Base-by-base conservation (phyloP, 2,113 vertebrate species). In the Dendropsophus ebraccatus region DNA sequence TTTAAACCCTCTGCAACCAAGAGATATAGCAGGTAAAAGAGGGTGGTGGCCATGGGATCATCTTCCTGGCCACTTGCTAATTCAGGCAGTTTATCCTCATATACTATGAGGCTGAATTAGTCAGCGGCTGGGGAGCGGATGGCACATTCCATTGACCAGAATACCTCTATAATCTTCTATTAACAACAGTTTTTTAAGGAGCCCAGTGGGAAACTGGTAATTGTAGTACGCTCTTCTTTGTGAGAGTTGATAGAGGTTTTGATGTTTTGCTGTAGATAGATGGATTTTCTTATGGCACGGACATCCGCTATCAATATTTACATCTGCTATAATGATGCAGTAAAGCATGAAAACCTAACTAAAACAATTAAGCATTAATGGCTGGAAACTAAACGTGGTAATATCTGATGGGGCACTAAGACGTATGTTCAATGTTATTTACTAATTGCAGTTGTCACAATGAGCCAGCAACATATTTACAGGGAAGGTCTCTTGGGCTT, bases 361-460 rank as follows among this genome's bases (percentile, higher is more conserved):
- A 82, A 80, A 80, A 67, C 58, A 49, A 50, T 67, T 82, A 69
- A 82, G 80, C n/a, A n/a, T 82, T 82, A 69, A 82, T 69, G 49
- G 58, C 45, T 52, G 45, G 9, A 69, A 69, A 82, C 19, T 70
- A 58, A 81, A 65, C 72, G 49, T 50, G 37, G 21, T 52, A 77
- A 84, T 60, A 77, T 75, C 45, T 84, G 73, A 84, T 77, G 56
- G 47, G 50, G 50, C 50, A 21, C 65, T 80, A 60, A 49, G 76
- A 80, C 50, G 84, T 72, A 86, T 58, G 49, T 86, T 86, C 65
- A 80, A 80, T 79, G 62, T 80, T 80, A 72, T 32, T 86, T 72
- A 72, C 84, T 80, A 86, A 86, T 86, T 86, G 76, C 76, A 80
- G 23, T 80, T 86, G 47, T 75, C 67, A 86, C 84, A 80, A 73